These are phyloP conservation scores for Phania funesta DNA, from an alignment of 2,888 invertebrate species.

Conservation along the genomic window DNA sequence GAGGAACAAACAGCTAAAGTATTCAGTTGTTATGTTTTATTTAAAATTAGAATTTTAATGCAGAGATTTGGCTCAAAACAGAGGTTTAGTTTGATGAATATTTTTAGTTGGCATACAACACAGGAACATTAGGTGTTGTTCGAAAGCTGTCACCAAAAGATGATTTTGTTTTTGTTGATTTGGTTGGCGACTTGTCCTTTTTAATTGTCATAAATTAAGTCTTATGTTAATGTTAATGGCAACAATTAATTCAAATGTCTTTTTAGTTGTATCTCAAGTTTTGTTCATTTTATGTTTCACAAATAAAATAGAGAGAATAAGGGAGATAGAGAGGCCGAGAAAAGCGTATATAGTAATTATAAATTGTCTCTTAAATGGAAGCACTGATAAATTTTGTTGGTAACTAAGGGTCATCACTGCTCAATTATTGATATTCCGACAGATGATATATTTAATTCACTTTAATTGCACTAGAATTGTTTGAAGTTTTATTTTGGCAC, in stretches of 20 bases:
- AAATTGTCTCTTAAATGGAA: slow-evolving; percentile 36
- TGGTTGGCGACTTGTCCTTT: not conserved
- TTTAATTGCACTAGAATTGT: slow-evolving; percentile 39
- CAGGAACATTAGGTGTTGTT: slow-evolving; percentile 14
- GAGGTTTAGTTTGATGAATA: not conserved
- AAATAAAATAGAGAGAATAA: not conserved
- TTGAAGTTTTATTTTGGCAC: slow-evolving; percentile 21
- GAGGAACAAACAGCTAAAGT: too few relatives aligned
- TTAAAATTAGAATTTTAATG: too few relatives aligned
- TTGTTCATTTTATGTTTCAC: slow-evolving; percentile 35
- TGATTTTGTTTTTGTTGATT: slow-evolving; percentile 1
- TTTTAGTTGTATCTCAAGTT: slow-evolving; percentile 2
- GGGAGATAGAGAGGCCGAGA: not conserved
- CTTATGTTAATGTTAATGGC: slow-evolving; percentile 24
- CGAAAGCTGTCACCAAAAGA: not conserved
- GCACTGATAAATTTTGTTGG: slow-evolving; percentile 27
- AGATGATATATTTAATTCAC: not conserved
- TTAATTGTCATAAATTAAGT: slow-evolving; percentile 22
- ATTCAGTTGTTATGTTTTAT: too few relatives aligned
- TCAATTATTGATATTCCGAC: not conserved
- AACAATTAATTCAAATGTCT: slow-evolving; percentile 36
- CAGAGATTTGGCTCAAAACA: not conserved
- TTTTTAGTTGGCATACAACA: not conserved
- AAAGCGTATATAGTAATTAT: not conserved
- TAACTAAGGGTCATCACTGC: slow-evolving; percentile 7